Evolutionary conservation across 2,888 invertebrate species (phyloP).

Genomic region (Callinectes sapidus): DNA sequence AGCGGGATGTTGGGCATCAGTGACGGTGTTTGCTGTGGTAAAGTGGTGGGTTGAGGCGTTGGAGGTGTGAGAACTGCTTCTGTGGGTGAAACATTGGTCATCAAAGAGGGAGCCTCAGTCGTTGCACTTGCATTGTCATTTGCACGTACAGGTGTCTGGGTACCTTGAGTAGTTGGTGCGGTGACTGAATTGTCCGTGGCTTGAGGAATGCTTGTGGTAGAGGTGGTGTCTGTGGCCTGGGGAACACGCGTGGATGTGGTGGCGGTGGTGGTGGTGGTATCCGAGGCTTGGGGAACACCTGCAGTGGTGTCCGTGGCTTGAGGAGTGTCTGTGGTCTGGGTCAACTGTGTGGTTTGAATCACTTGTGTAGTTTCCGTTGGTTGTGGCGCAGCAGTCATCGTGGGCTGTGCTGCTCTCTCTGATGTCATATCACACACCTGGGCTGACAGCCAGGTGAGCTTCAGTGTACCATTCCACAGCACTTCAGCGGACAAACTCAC

Average conservation of each 20-base stretch:
- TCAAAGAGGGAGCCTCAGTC: not conserved
- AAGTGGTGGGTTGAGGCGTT: not conserved
- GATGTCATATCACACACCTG: slow-evolving; percentile 40
- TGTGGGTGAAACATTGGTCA: not conserved
- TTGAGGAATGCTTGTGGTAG: not conserved
- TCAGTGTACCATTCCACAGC: slow-evolving; percentile 68
- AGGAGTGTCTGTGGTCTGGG: not conserved
- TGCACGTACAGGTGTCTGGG: not conserved
- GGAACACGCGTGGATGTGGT: not conserved
- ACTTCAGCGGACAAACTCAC: slow-evolving; percentile 54
- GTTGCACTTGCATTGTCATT: not conserved
- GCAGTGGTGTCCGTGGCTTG: not conserved
- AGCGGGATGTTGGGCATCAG: not conserved
- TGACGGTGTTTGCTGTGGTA: not conserved
- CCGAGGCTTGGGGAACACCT: not conserved
- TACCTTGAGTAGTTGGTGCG: not conserved
- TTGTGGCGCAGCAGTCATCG: not conserved
- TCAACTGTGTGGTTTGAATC: not conserved
- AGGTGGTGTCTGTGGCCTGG: not conserved
- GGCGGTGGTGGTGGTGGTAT: not conserved
- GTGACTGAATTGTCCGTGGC: not conserved
- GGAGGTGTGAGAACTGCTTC: not conserved
- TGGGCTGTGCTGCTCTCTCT: not conserved
- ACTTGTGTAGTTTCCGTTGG: not conserved
- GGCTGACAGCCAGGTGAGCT: slow-evolving; percentile 59